phyloP scores from a whole-genome alignment of 2,888 invertebrate species.

The Caenorhabditis sp. region DNA sequence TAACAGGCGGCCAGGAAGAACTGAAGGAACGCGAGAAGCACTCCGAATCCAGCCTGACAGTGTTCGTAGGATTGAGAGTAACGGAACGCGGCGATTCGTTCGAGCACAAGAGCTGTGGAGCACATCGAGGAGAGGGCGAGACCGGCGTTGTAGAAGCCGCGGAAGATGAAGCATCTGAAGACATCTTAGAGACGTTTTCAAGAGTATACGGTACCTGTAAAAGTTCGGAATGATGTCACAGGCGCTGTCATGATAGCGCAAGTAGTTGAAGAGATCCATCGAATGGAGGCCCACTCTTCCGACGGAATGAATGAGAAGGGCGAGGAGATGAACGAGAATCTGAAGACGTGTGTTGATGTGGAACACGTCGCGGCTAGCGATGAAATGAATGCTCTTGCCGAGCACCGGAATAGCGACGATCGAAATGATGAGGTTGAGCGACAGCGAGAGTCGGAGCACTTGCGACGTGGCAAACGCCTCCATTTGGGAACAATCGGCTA shows the following conservation, averaged over 20 bases:
- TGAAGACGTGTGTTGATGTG: constrained; percentile 39
- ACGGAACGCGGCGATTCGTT: constrained; percentile 4
- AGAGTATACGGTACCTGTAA: constrained; percentile 13
- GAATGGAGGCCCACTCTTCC: constrained; percentile 42
- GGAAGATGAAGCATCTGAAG: constrained; percentile 36
- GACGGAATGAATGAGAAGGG: constrained; percentile 23
- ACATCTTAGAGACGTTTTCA: neutral
- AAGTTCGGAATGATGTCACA: constrained; percentile 39
- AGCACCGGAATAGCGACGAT: neutral
- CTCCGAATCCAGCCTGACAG: constrained; percentile 8
- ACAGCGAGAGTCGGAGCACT: neutral
- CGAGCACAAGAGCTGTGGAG: constrained; percentile 21
- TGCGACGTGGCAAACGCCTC: neutral
- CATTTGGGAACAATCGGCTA: neutral
- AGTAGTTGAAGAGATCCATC: constrained; percentile 35
- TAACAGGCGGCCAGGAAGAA: constrained; percentile 8
- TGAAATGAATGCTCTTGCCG: neutral
- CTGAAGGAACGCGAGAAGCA: constrained; percentile 2
- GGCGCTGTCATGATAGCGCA: neutral
- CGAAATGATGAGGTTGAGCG: neutral
- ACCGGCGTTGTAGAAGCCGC: constrained; percentile 33
- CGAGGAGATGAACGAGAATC: constrained; percentile 20
- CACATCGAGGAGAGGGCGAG: constrained; percentile 39
- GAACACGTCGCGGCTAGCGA: neutral
- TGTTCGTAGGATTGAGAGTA: constrained; percentile 17